Conservation (phyloP, 2,113 vertebrate species). For the Prietella phreatophila region DNA sequence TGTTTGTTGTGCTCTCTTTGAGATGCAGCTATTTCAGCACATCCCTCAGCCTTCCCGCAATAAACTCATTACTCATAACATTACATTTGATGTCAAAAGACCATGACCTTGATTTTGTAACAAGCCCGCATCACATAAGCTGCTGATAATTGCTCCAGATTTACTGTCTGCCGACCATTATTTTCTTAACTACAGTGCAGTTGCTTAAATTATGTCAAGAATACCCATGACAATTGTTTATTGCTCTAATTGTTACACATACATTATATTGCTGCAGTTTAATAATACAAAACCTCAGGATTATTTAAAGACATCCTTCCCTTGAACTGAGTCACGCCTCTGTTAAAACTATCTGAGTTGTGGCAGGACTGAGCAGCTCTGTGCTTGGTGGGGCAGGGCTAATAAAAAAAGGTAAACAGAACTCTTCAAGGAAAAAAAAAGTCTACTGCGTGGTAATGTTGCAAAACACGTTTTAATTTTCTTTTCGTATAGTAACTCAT, state of each 20-base stretch:
- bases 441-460: not conserved
- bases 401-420: not conserved
- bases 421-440: not conserved
- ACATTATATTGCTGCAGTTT: not conserved
- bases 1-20: not conserved
- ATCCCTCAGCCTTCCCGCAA: not conserved
- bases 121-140: not conserved
- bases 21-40: not conserved
- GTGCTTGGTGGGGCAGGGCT: not conserved
- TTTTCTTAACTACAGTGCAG: not conserved
- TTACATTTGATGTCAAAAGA: not conserved
- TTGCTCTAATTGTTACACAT: not conserved
- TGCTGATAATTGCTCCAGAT: not conserved
- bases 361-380: not conserved
- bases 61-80: not conserved
- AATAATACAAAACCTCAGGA: not conserved
- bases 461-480: not conserved
- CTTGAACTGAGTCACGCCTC: not conserved
- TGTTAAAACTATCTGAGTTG: not conserved
- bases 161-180: no score
- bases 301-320: not conserved
- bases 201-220: not conserved
- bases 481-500: not conserved
- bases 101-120: not conserved
- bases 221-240: not conserved